Conservation (phyloP, 2,888 invertebrate species). For the Neelides folsomi region DNA sequence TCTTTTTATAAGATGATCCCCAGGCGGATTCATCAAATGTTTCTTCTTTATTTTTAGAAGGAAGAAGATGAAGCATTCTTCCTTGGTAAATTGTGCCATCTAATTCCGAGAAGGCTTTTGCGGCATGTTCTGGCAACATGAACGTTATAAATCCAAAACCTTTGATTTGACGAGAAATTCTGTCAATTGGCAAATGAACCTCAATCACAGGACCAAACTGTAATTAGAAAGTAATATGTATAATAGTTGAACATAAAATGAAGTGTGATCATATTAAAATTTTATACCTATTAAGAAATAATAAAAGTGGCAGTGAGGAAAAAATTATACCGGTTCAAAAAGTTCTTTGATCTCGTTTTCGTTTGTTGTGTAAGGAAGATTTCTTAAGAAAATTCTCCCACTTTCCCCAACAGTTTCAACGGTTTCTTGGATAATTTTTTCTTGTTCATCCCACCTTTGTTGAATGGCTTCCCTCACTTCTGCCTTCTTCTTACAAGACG, state of each 20-base stretch:
- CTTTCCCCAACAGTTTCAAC: conserved; percentile 69
- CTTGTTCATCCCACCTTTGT: conserved; percentile 49
- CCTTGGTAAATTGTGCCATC: conserved; percentile 88
- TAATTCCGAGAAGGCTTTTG: conserved; percentile 68
- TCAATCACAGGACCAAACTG: conserved; percentile 62
- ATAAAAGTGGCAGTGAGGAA: too few species aligned
- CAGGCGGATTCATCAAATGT: conserved; percentile 52
- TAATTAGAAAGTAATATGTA: conserved; percentile 1
- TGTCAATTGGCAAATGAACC: conserved; percentile 76
- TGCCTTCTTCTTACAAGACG: conserved; percentile 38
- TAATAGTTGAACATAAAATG: neutral
- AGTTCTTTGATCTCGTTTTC: conserved; percentile 70
- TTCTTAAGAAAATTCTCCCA: conserved; percentile 81
- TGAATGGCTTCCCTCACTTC: conserved; percentile 39
- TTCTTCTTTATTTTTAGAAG: conserved; percentile 76
- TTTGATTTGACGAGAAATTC: conserved; percentile 51
- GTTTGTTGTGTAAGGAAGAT: conserved; percentile 70
- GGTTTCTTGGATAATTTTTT: conserved; percentile 51
- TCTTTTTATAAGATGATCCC: conserved; percentile 39
- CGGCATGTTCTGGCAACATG: conserved; percentile 89
- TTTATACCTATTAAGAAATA: neutral
- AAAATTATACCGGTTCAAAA: conserved; percentile 49
- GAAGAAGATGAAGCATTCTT: conserved; percentile 81
- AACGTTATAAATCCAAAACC: conserved; percentile 88
- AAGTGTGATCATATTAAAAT: neutral